These are phyloP conservation scores for Beroe forskalii DNA, from an alignment of 37 sponge, comb jelly and placozoan species.

Conservation along the genomic window DNA sequence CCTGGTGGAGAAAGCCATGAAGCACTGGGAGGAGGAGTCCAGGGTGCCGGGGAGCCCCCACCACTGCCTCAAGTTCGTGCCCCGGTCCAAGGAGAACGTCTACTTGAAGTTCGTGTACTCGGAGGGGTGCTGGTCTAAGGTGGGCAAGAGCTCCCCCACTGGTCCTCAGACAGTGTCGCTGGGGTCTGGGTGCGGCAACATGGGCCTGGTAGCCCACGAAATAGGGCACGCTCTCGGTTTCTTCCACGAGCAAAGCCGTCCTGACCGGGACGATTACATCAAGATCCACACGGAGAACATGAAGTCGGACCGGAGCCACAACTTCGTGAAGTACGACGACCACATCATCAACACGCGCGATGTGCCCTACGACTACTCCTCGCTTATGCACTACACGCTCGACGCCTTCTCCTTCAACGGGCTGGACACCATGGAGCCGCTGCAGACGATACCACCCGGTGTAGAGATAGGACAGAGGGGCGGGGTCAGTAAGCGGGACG, in stretches of 20 bases:
- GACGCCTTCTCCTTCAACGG: conserved; percentile 56
- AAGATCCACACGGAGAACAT: conserved; percentile 2
- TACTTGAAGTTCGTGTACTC: not conserved
- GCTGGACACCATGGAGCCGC: conserved; percentile 40
- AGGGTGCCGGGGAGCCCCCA: not conserved
- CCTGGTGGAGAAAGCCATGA: not conserved
- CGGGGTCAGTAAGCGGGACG: conserved; percentile 11
- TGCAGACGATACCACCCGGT: not conserved
- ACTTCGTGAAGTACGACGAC: conserved; percentile 47
- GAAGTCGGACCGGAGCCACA: not conserved
- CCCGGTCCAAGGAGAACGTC: not conserved
- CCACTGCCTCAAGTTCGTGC: conserved; percentile 44
- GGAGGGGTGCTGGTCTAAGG: conserved; percentile 37
- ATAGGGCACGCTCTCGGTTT: conserved; percentile 52
- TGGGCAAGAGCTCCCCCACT: not conserved
- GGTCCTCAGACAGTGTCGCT: conserved; percentile 14
- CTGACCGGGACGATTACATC: conserved; percentile 50
- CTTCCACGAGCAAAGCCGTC: conserved; percentile 64
- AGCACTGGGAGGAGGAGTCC: conserved; percentile 37
- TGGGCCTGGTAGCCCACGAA: conserved; percentile 50
- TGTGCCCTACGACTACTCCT: conserved; percentile 34
- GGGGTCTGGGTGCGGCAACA: conserved; percentile 10
- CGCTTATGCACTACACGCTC: conserved; percentile 42
- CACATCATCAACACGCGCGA: not conserved
- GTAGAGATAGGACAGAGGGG: conserved; percentile 57